Evolutionary conservation across 2,797 vertebrate genomes (phyloP), one percentile per base, ranked within the genome.

Genomic region (Sphenopsis melanotis): DNA sequence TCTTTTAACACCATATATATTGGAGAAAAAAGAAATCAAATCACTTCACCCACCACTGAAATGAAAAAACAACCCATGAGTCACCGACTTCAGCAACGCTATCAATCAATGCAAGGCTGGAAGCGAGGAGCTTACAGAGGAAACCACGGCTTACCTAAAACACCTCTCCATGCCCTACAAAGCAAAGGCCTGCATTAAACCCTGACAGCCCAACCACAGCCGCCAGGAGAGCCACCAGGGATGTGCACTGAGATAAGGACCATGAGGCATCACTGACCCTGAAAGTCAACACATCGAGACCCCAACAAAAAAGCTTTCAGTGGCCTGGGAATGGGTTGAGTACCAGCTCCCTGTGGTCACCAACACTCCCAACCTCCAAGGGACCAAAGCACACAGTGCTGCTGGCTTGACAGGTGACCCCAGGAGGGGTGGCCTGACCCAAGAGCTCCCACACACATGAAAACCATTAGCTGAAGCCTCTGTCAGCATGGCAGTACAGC

Each of bases 61-160:
- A 90, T 77, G 89, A 94, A 93, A 89, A 95, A 94, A 92, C 87
- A 92, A 88, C 30, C 46, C 83, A 81, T 94, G 89, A 96, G 86
- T 95, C 90, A 92, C 91, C 15, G 0, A 75, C 89, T 91, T 86
- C 84, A 91, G 95, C 72, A n/a, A 64, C 2, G 18, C 90, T 75
- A 95, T 91, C 93, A 72, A 91, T 93, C 95, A 95, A 68, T 63
- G 74, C 83, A 60, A 78, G 89, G 57, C 70, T 89, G 84, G 76
- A 80, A 91, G 87, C 3, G 1, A 94, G 80, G 81, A 74, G 83
- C 78, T 79, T 29, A 47, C 1, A 3, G 52, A 95, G 92, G 80
- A 94, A 94, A 63, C 52, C 75, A 86, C 21, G 74, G 88, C 78
- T 93, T 72, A 90, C 92, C 92, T 87, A 90, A 37, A 86, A 66